Base-by-base conservation (phyloP, 2,113 vertebrate species). In the Salminus brasiliensis region DNA sequence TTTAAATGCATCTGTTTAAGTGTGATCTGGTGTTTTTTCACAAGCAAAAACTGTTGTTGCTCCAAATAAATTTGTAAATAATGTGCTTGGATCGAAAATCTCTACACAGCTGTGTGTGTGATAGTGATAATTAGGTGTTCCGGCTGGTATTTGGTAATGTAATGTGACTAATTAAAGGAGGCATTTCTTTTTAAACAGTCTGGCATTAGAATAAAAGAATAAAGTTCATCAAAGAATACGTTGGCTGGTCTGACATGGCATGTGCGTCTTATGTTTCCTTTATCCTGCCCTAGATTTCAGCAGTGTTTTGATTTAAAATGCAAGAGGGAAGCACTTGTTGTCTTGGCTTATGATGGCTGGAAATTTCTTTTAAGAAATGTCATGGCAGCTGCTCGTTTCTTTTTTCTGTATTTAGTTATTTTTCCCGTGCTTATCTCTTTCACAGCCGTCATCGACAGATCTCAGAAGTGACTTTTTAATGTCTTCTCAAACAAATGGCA, bases 401-500 rank as follows among this genome's bases (percentile, higher is more conserved):
- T 6, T 15, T 55, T 67, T 25, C 36, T 21, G 34, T 29, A 41
- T 66, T 45, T 57, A 21, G 47, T 18, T 18, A 4, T 62, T 49
- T 25, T 10, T 12, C 15, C 41, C 67, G 12, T 60, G 1, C 60
- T 45, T 25, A 27, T 55, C 3, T 59, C 3, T 21, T 2, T 65
- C 41, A 13, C 53, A 81, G 59, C 16, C 36, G 29, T 72, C 69
- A 25, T 71, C 47, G 11, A 10, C 68, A 55, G 69, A 80, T 39
- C 43, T 53, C 53, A 18, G 29, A 12, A 23, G 49, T 32, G 49
- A 83, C 23, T 12, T 23, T 52, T 78, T 52, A 10, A 74, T 29
- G 59, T 73, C 74, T 29, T 62, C 88, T 30, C 73, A 87, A 78
- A 84, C 32, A 74, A 94, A 92, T 21, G 87, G 92, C 29, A 80